Evolutionary conservation across 2,113 vertebrate species (phyloP).

Genomic region (Lethenteron reissneri): DNA sequence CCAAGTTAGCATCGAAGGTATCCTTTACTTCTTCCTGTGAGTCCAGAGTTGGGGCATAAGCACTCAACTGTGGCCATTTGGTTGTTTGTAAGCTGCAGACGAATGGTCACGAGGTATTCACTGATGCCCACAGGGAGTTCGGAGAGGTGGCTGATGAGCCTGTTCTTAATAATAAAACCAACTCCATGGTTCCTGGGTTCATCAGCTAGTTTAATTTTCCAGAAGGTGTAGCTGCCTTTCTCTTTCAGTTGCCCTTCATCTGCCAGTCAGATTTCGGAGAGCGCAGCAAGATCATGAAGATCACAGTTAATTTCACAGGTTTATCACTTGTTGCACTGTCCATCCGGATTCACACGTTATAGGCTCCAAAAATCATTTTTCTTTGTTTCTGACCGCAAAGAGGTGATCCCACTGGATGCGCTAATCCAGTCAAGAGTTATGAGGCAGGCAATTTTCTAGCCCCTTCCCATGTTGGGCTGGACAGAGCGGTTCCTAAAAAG

Average conservation of each 20-base stretch:
- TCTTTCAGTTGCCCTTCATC: neutral
- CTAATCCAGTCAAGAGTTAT: neutral
- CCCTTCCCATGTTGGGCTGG: neutral
- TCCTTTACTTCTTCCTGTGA: neutral
- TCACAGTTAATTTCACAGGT: neutral
- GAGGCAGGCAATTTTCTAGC: conserved; percentile 1
- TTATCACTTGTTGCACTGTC: neutral
- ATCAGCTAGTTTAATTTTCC: neutral
- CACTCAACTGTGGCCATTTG: neutral
- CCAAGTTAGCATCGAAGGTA: neutral
- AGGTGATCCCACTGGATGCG: neutral
- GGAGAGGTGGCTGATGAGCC: neutral
- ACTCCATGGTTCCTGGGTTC: neutral
- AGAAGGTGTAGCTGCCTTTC: neutral
- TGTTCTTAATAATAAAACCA: neutral
- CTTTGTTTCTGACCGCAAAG: neutral
- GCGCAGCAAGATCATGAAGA: neutral
- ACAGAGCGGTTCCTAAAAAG: neutral
- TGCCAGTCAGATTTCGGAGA: neutral
- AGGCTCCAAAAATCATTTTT: neutral
- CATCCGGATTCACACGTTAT: neutral
- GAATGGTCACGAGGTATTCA: neutral
- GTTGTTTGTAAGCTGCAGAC: neutral
- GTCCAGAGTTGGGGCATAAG: neutral
- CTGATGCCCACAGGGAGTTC: neutral